Conservation (phyloP, 2,888 invertebrate genomes). For the Cantharis lateralis region DNA sequence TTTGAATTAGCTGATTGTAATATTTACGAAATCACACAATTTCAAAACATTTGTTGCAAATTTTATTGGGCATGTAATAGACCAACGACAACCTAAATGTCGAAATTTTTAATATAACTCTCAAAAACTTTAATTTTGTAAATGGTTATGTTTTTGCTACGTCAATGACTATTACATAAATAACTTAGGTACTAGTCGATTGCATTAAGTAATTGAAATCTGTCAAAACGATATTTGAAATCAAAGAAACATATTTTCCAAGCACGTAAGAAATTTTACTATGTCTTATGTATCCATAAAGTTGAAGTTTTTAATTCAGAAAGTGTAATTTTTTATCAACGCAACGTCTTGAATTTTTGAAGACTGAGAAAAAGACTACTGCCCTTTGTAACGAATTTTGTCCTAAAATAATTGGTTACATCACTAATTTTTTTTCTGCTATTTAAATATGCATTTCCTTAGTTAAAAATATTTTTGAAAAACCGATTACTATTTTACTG, state of each 20-base stretch:
- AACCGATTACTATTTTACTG: too few relatives aligned
- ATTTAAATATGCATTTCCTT: too few relatives aligned
- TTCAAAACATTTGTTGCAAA: background rate
- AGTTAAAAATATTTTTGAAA: too few relatives aligned
- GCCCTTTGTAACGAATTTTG: too few relatives aligned
- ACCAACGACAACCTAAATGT: background rate
- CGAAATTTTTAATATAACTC: background rate
- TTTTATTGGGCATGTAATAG: background rate
- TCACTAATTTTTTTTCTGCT: too few relatives aligned
- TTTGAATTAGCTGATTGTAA: background rate
- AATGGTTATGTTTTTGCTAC: background rate
- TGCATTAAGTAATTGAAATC: background rate
- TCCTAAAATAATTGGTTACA: too few relatives aligned
- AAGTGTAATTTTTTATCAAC: too few relatives aligned
- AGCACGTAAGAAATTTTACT: too few relatives aligned
- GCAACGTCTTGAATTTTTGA: too few relatives aligned
- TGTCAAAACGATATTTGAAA: background rate
- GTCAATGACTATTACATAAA: background rate
- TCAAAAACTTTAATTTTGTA: background rate
- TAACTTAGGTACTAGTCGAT: background rate
- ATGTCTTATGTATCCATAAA: too few relatives aligned
- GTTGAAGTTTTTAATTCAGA: too few relatives aligned
- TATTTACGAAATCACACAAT: background rate
- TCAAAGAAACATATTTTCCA: background rate
- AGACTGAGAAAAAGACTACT: too few relatives aligned